Evolutionary conservation across 2,888 invertebrate genomes (phyloP), one percentile per base, ranked within the genome.

Genomic region (Gastrophysa polygoni): DNA sequence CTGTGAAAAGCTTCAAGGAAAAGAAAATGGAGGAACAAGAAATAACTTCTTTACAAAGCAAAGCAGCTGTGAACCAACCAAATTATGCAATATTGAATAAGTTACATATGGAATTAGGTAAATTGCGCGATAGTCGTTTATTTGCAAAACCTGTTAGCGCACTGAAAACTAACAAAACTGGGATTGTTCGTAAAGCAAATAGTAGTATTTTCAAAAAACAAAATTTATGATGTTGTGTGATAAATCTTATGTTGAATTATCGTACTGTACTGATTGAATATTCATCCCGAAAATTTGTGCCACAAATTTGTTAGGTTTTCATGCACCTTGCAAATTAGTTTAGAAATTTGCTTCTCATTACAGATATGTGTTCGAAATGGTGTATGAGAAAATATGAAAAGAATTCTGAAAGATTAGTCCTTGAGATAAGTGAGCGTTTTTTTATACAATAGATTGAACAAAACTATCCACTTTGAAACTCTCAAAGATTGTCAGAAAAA

Each of bases 11-110:
- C 63, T 91, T 94, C 77, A 94, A 95, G 77, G 95, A 96, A 80
- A 94, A 93, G 82, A 96, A 95, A 81, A 86, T 92, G 71, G 91
- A 95, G 74, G 95, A 96, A 74, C 95, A 95, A 78, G 93, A 95
- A 83, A 95, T 96, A 59, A 96, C 96, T 0, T 86, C 93, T 32
- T 83, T 96, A n/a, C 92, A 92, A 79, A 90, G 92, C 76, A 91
- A 93, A 81, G 95, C 95, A 2, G 90, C 92, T 0, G 89, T 92
- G 49, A 95, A 96, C 84, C 91, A 92, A 71, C 96, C 96, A 20
- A 96, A 96, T 83, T 89, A 91, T 82, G 95, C 95, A 0, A 96
- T 96, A 70, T 84, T 96, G 20, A 89, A 90, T 63, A 96, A 96
- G 75, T 84, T 97, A 17, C 86, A 90, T 60, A 81, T 86, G 61